phyloP scores from a whole-genome alignment of 2,113 vertebrate genomes.

The Odobenus rosmarus region DNA sequence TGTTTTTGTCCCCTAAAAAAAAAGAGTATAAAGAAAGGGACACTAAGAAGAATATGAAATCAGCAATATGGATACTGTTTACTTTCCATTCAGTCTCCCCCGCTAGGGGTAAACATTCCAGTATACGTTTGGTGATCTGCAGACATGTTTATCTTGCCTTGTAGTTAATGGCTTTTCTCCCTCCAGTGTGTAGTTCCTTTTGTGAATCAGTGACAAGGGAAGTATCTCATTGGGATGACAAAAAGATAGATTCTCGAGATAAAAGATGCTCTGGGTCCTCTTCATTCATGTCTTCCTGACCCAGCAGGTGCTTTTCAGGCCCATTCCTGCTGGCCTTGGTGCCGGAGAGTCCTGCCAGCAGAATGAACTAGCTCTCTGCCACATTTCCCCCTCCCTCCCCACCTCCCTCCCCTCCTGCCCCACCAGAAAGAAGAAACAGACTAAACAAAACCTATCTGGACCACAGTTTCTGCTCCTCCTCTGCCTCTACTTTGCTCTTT shows the following conservation, averaged over 20 bases:
- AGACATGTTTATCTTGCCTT: background rate
- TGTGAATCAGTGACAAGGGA: background rate
- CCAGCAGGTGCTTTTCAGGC: background rate
- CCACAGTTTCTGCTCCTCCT: background rate
- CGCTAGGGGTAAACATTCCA: background rate
- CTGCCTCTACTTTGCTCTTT: background rate
- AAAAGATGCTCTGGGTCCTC: background rate
- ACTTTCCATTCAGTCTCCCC: too few species aligned
- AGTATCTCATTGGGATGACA: background rate
- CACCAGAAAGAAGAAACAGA: background rate
- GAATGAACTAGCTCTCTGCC: background rate
- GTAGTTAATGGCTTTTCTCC: background rate
- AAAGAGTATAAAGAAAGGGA: background rate
- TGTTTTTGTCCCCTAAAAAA: background rate
- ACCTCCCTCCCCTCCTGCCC: too few species aligned
- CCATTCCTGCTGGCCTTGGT: rapidly evolving
- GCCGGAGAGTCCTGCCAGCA: background rate
- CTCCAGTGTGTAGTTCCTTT: background rate
- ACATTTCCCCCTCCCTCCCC: background rate
- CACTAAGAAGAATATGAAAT: background rate
- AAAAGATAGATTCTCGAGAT: background rate
- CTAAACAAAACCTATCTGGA: background rate
- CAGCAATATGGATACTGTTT: background rate
- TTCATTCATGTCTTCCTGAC: background rate
- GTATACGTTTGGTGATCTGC: background rate